Evolutionary conservation across 1,140 invertebrate genomes (phyloP), one percentile per base, ranked within the genome.

Genomic region (Lasioglossum baleicum): DNA sequence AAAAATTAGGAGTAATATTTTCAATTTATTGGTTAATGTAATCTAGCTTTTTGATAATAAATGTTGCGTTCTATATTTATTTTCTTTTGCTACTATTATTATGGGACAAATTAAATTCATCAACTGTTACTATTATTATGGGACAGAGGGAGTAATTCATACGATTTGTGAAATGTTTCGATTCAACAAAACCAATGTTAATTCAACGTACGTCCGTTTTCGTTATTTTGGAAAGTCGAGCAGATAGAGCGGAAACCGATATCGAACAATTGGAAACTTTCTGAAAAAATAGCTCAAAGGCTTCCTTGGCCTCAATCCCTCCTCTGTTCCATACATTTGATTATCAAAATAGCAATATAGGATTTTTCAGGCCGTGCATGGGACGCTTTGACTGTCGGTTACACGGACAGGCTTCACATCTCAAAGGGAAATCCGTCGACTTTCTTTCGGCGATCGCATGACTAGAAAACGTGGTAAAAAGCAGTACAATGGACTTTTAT

Each of bases 391-490:
- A 63, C 6, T 40, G 22, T 13, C 17, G 53, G 74, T 35, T 10
- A 20, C 20, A 13, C 42, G 51, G 40, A 20, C 22, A 56, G 68
- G 53, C 13, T 61, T 75, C 53, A 58, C 63, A 69, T 73, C 56
- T 44, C 68, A 69, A 81, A 84, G 83, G 26, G 48, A 73, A 72
- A 61, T 66, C 69, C n/a, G 31, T 26, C 53, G 60, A 44, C 26
- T 42, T 74, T 60, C 40, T 72, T 68, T 26, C 51, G 51, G n/a
- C 35, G 61, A 74, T 70, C 73, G 81, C 64, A 77, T 79, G 81
- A 81, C 83, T 85, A n/a, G n/a, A n/a, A n/a, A n/a, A n/a, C n/a
- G n/a, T n/a, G n/a, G n/a, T n/a, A 75, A 81, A 87, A 35, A 82
- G 1, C 56, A 8, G 56, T 58, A 20, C 56, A 7, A n/a, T 58